Percentiles rank a stretch among this genome's conserved stretches.
Conservation (phyloP, 2,113 vertebrate species). For the Planiliza haematocheilus region DNA sequence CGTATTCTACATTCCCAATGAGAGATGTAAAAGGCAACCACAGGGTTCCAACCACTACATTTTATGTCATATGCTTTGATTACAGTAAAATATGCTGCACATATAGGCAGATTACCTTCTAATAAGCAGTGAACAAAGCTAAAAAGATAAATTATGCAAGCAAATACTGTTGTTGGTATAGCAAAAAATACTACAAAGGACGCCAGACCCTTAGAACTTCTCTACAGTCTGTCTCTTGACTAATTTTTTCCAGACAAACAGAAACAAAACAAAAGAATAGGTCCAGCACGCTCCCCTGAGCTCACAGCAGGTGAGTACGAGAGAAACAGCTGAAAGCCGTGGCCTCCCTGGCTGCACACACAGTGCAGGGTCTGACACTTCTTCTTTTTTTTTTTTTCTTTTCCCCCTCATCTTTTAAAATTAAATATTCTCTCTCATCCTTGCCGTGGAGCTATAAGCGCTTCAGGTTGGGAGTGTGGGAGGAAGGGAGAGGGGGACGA, state of each 20-base stretch:
- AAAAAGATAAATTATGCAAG: constrained; percentile 55
- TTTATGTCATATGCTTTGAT: neutral
- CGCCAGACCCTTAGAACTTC: constrained; percentile 18
- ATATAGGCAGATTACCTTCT: constrained; percentile 7
- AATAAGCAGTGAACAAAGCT: constrained; percentile 4
- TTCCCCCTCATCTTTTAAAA: constrained; percentile 68
- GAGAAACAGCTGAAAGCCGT: constrained; percentile 34
- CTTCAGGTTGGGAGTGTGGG: constrained; percentile 61
- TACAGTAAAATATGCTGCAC: constrained; percentile 20
- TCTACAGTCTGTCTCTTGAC: constrained; percentile 27
- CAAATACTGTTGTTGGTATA: constrained; percentile 60
- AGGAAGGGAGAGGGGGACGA: constrained; percentile 5
- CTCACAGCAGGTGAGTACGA: constrained; percentile 56
- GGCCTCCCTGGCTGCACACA: constrained; percentile 48
- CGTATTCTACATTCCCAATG: neutral
- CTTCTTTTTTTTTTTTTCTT: constrained; percentile 44
- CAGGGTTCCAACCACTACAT: constrained; percentile 6
- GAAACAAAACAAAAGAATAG: constrained; percentile 56
- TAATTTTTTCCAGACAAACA: constrained; percentile 63
- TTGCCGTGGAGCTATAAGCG: constrained; percentile 68
- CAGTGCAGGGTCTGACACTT: constrained; percentile 39
- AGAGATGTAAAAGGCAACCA: constrained; percentile 1
- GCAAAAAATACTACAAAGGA: constrained; percentile 46
- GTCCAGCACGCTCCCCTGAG: constrained; percentile 48
- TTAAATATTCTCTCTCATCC: constrained; percentile 83